Conservation (phyloP, 2,797 vertebrate genomes). For the Pachyuromys duprasi region DNA sequence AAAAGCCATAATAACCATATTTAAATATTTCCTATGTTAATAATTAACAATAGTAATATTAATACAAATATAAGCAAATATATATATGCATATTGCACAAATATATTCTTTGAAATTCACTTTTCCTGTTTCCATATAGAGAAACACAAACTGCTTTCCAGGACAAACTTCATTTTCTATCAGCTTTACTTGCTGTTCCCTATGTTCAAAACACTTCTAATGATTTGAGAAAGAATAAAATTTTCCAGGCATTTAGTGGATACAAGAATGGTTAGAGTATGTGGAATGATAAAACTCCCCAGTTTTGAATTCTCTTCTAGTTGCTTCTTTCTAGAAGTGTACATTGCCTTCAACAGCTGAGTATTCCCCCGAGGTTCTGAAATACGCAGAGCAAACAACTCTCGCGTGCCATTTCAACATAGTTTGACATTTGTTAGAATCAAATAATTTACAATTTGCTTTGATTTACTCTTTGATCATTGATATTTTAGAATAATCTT, state of each 20-base stretch:
- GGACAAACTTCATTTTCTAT: background rate
- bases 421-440: background rate
- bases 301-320: background rate
- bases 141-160: background rate
- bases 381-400: background rate
- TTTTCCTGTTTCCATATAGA: background rate
- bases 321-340: background rate
- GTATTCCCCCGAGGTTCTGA: background rate
- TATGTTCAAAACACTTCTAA: background rate
- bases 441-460: background rate
- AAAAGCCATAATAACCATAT: background rate
- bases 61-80: background rate
- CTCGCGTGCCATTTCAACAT: background rate
- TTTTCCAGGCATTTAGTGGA: background rate
- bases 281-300: background rate
- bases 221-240: background rate
- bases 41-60: background rate
- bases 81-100: background rate
- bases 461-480: background rate
- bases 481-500: background rate
- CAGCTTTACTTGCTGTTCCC: background rate
- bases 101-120: background rate
- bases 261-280: background rate
- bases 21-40: background rate
- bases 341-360: background rate